Percentiles rank a stretch among this genome's conserved stretches.
These are phyloP conservation scores for Calameuta idolon DNA, from an alignment of 2,888 invertebrate species.

Conservation along the genomic window DNA sequence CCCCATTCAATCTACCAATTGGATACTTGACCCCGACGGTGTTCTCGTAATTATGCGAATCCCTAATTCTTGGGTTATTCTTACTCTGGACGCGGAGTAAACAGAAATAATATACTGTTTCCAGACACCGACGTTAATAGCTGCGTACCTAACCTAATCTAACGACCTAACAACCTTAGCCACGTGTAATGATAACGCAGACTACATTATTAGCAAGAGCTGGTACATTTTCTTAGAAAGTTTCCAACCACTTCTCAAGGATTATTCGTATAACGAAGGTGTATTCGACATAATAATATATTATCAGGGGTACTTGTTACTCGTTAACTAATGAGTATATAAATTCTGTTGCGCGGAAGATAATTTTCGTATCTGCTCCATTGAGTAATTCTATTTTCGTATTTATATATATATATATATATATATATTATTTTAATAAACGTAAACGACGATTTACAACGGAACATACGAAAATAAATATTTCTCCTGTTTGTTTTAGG, in stretches of 20 bases:
- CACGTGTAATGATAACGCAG: background rate
- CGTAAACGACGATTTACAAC: background rate
- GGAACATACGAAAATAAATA: background rate
- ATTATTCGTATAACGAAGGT: background rate
- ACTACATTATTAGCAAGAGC: background rate
- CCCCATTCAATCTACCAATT: background rate
- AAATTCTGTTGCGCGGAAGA: background rate
- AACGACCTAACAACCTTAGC: background rate
- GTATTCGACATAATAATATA: background rate
- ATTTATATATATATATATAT: background rate
- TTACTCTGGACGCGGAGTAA: background rate
- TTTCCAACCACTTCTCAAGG: background rate
- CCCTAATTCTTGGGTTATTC: background rate
- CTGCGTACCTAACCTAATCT: background rate
- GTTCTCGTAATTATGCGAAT: background rate
- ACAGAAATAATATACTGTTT: background rate
- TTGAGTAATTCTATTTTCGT: background rate
- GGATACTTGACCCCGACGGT: background rate
- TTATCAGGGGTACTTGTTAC: background rate
- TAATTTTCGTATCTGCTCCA: background rate
- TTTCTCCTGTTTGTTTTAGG: slow-evolving; percentile 71
- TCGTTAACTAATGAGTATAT: background rate
- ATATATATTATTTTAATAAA: too few species aligned
- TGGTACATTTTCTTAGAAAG: background rate
- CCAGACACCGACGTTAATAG: background rate